Evolutionary conservation across 2,888 invertebrate species (phyloP).

Genomic region (Limulus polyphemus): DNA sequence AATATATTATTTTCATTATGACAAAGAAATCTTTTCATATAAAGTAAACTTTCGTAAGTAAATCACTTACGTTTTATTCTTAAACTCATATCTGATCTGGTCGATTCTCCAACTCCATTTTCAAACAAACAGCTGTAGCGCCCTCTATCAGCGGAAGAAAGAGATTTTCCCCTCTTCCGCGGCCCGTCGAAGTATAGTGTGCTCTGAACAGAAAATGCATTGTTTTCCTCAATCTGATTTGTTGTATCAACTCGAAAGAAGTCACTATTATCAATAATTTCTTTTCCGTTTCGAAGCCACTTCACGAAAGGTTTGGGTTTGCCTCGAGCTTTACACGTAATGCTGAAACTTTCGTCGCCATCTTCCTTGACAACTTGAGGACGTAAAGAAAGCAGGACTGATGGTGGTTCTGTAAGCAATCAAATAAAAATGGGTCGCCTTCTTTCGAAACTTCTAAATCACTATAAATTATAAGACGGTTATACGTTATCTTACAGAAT

Average conservation of each 20-base stretch:
- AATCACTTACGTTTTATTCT: slow-evolving; percentile 55
- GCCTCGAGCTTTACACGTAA: slow-evolving; percentile 72
- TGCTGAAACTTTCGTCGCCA: slow-evolving; percentile 62
- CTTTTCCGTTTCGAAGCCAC: slow-evolving; percentile 58
- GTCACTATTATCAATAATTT: slow-evolving; percentile 33
- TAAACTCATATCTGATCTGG: slow-evolving; percentile 69
- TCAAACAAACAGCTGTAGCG: slow-evolving; percentile 75
- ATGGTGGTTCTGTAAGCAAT: slow-evolving; percentile 54
- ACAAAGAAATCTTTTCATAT: no score
- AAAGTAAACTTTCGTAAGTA: no score
- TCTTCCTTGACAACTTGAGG: slow-evolving; percentile 42
- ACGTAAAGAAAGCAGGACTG: slow-evolving; percentile 62
- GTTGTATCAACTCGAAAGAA: slow-evolving; percentile 69
- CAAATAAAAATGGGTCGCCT: no score
- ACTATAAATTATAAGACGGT: no score
- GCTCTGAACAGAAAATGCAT: slow-evolving; percentile 68
- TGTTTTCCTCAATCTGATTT: slow-evolving; percentile 56
- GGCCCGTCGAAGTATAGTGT: slow-evolving; percentile 66
- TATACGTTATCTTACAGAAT: no score
- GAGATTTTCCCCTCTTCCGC: slow-evolving; percentile 42
- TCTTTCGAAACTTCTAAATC: no score
- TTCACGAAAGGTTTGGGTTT: slow-evolving; percentile 71
- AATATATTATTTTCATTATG: no score
- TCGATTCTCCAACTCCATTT: slow-evolving; percentile 75
- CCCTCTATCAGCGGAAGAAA: slow-evolving; percentile 60